phyloP scores from a whole-genome alignment of 2,888 invertebrate genomes.

The Pandemis corylana region DNA sequence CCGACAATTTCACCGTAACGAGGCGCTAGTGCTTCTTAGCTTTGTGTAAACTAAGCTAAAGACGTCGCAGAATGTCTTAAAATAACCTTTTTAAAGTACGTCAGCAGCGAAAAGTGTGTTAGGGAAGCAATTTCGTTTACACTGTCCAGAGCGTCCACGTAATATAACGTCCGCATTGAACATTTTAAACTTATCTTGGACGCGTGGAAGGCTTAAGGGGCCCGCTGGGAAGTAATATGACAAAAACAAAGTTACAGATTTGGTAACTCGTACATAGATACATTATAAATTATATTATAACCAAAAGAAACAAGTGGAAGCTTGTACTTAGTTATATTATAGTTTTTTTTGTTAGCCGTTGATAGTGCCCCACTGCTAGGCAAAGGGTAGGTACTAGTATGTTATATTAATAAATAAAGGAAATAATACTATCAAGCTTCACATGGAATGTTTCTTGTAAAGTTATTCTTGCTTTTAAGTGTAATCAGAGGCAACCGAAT shows the following conservation, averaged over 20 bases:
- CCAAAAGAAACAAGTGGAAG: not conserved
- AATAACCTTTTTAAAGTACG: conserved; percentile 39
- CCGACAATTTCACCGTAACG: conserved; percentile 37
- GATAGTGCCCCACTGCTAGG: too few species aligned
- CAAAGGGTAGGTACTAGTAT: too few species aligned
- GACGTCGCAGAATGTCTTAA: conserved; percentile 32
- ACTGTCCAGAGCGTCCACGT: conserved; percentile 31
- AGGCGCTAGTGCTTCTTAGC: conserved; percentile 34
- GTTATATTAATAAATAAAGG: too few species aligned
- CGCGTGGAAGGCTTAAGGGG: not conserved
- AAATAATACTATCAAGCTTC: too few species aligned
- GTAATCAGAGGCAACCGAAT: not conserved
- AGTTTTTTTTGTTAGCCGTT: too few species aligned
- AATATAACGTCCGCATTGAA: conserved; percentile 34
- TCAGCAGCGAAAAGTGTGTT: conserved; percentile 40
- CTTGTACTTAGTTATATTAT: too few species aligned
- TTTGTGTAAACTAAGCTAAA: conserved; percentile 38
- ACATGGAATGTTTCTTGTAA: too few species aligned
- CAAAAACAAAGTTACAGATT: not conserved
- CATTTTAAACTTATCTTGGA: conserved; percentile 24
- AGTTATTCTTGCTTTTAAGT: too few species aligned
- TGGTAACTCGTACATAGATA: not conserved
- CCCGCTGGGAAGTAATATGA: not conserved
- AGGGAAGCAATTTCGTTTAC: conserved; percentile 38
- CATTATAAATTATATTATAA: too few species aligned